phyloP scores from a whole-genome alignment of 2,888 invertebrate species.

The Stictocephala bisonia region DNA sequence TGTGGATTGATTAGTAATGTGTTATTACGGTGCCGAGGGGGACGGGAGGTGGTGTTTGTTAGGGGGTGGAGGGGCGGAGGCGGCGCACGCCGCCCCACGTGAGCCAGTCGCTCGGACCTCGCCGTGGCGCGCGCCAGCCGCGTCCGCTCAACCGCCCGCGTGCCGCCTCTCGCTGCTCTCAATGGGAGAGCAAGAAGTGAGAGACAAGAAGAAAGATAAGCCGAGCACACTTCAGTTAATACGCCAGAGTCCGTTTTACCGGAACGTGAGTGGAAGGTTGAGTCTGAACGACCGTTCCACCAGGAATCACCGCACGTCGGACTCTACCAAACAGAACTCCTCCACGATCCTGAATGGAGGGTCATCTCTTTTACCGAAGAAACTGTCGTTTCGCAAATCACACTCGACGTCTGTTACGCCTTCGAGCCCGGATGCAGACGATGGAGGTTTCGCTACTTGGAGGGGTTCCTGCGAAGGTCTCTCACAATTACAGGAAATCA shows the following conservation, averaged over 20 bases:
- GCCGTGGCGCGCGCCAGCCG: slow-evolving; percentile 32
- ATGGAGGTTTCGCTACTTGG: slow-evolving; percentile 61
- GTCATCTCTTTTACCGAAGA: slow-evolving; percentile 47
- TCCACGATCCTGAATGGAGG: slow-evolving; percentile 45
- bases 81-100: not conserved
- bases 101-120: slow-evolving; percentile 14
- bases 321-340: slow-evolving; percentile 42
- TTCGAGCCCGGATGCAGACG: slow-evolving; percentile 62
- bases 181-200: slow-evolving; percentile 49
- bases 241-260: slow-evolving; percentile 64
- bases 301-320: slow-evolving; percentile 18
- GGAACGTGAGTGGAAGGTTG: slow-evolving; percentile 64
- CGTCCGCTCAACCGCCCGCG: slow-evolving; percentile 20
- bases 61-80: not conserved
- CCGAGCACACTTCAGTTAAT: slow-evolving; percentile 56
- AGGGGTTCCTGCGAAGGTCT: slow-evolving; percentile 56
- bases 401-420: slow-evolving; percentile 64
- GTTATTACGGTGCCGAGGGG: slow-evolving; percentile 29
- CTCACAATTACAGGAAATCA: slow-evolving; percentile 54
- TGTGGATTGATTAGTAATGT: slow-evolving; percentile 40
- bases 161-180: slow-evolving; percentile 29
- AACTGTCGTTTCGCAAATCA: slow-evolving; percentile 55
- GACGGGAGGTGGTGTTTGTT: not conserved
- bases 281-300: slow-evolving; percentile 47
- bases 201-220: slow-evolving; percentile 47